Evolutionary conservation across 1,140 invertebrate species (phyloP).

Genomic region (Drosophila triauraria): DNA sequence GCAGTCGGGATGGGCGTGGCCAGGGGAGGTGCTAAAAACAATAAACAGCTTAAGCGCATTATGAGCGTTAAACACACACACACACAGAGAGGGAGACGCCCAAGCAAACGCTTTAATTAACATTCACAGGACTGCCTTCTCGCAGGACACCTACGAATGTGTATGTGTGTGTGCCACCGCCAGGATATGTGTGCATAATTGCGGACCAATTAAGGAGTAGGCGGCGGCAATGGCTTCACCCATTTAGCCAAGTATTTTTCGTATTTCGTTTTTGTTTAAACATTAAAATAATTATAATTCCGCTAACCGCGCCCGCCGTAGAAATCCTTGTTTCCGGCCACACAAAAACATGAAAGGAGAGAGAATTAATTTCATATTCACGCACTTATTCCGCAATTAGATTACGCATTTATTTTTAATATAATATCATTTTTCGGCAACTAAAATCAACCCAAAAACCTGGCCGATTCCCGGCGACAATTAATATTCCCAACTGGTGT

Average conservation of each 20-base stretch:
- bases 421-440: background rate
- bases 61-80: constrained; percentile 48
- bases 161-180: background rate
- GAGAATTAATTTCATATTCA: constrained; percentile 1
- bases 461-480: background rate
- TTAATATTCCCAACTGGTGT: constrained; percentile 12
- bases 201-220: constrained; percentile 28
- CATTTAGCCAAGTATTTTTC: background rate
- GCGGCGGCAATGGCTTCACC: background rate
- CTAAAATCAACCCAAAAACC: background rate
- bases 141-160: background rate
- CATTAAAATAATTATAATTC: constrained; percentile 9
- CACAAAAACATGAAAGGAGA: background rate
- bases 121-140: constrained; percentile 29
- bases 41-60: constrained; percentile 76
- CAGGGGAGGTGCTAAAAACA: constrained; percentile 50
- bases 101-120: constrained; percentile 50
- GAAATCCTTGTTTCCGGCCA: background rate
- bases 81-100: constrained; percentile 1
- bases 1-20: constrained; percentile 5
- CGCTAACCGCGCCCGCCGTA: background rate
- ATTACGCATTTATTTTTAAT: constrained; percentile 9
- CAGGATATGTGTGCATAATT: constrained; percentile 30
- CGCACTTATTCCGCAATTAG: constrained; percentile 2
- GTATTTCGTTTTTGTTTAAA: constrained; percentile 1